phyloP scores from a whole-genome alignment of 2,113 vertebrate genomes.

The Mustelus asterias region DNA sequence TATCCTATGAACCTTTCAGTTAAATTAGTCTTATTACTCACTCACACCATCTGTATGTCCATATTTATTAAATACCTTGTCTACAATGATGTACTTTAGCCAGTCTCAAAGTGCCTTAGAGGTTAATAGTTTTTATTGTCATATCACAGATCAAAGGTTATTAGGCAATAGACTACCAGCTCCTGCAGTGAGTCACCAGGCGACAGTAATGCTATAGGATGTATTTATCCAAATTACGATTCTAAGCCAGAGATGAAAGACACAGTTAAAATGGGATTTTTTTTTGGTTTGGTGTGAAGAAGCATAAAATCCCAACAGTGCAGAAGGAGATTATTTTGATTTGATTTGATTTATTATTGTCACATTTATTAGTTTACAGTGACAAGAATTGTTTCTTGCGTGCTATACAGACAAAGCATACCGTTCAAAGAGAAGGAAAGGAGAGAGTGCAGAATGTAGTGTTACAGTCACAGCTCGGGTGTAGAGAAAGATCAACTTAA shows the following conservation, averaged over 20 bases:
- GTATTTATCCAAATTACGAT: background rate
- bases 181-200: background rate
- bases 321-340: too few species aligned
- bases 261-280: background rate
- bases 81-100: background rate
- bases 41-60: background rate
- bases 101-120: background rate
- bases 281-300: background rate
- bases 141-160: constrained; percentile 18
- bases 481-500: too few species aligned
- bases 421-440: too few species aligned
- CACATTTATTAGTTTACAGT: too few species aligned
- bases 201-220: background rate
- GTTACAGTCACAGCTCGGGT: too few species aligned
- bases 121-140: constrained; percentile 16
- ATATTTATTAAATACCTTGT: constrained; percentile 14
- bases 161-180: background rate
- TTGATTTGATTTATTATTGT: too few species aligned
- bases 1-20: background rate
- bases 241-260: background rate
- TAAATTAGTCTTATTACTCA: constrained; percentile 17
- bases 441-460: too few species aligned
- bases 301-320: too few species aligned
- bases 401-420: too few species aligned
- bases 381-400: too few species aligned